These are phyloP conservation scores for Anagyrus pseudococci DNA, from an alignment of 2,888 invertebrate species.

Conservation along the genomic window DNA sequence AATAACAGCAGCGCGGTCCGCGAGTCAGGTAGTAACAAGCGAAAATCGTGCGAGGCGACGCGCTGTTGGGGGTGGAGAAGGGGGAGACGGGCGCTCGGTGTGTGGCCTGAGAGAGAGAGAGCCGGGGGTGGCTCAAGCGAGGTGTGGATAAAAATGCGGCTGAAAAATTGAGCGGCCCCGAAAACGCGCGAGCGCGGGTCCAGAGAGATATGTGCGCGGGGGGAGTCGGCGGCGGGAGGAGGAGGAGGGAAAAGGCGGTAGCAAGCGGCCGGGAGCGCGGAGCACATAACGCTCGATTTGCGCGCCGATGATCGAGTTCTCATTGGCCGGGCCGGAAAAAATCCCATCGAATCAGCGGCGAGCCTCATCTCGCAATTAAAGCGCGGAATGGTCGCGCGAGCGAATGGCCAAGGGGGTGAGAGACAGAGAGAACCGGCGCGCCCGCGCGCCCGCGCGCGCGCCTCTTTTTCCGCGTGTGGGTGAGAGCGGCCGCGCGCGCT, in stretches of 20 bases:
- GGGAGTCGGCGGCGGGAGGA: no score
- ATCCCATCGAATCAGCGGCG: conserved; percentile 59
- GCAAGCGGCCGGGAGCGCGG: no score
- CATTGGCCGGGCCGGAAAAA: conserved; percentile 57
- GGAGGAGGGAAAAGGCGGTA: no score
- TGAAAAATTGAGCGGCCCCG: conserved; percentile 35
- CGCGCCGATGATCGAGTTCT: conserved; percentile 49
- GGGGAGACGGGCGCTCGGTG: background rate
- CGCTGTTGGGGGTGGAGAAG: background rate
- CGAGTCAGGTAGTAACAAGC: conserved; percentile 26
- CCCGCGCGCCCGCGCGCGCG: background rate
- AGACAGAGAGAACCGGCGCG: no score
- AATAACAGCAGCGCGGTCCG: conserved; percentile 15
- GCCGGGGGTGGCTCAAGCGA: conserved; percentile 17
- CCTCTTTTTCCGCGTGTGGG: no score
- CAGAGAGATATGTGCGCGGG: background rate
- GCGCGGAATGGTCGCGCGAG: conserved; percentile 51
- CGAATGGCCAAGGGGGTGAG: conserved; percentile 37
- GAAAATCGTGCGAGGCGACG: conserved; percentile 17
- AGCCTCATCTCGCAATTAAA: conserved; percentile 58
- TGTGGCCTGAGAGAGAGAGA: conserved; percentile 12
- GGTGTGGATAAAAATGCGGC: conserved; percentile 36
- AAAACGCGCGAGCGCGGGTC: conserved; percentile 4
- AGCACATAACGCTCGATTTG: conserved; percentile 18
- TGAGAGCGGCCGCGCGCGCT: no score